Evolutionary conservation across 2,888 invertebrate species (phyloP), one percentile per base, ranked within the genome.

Genomic region (Uloborus plumipes): DNA sequence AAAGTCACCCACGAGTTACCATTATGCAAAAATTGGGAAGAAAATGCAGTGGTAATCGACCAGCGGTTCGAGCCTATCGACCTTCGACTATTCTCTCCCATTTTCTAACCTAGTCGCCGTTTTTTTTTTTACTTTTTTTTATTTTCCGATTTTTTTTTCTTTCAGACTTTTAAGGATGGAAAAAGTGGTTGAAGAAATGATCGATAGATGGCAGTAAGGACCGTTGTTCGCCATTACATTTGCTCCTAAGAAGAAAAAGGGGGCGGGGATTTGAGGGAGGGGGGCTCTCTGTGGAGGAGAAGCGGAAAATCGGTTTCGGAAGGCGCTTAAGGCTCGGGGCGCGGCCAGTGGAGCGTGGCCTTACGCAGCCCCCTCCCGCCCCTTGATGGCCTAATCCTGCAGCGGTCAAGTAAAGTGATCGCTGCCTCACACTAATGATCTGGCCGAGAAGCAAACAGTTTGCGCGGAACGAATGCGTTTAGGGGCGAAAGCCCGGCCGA

Each of bases 391-490:
- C 76, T 83, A 85, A 85, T 85, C 85, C 85, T 76, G 65, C 83
- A 83, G 85, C 83, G 85, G 83, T 85, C 79, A 83, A 85, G 85
- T 80, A 85, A 85, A 85, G 80, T 71, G 85, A 85, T 85, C 83
- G 85, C 69, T 69, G 81, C 72, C 66, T 85, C 79, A 79, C 79
- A 80, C 83, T 85, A 85, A 85, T 85, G 85, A 85, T 80, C 83
- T 85, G 67, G 74, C 61, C 74, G 83, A 79, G 84, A 84, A 79
- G 84, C 84, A 79, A 84, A 79, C 79, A 79, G 79, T 84, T 84
- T 84, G 84, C 78, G 84, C 79, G 79, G 84, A 84, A 84, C 84
- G 84, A 84, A 84, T 84, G 75, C 84, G 84, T 75, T 84, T 79
- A 84, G 50, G 72, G 55, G 50, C 16, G 49, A n/a, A 61, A 64